These are phyloP conservation scores for Phenganax marumi DNA, from an alignment of 92 coral and sea anemone genomes.

Conservation along the genomic window DNA sequence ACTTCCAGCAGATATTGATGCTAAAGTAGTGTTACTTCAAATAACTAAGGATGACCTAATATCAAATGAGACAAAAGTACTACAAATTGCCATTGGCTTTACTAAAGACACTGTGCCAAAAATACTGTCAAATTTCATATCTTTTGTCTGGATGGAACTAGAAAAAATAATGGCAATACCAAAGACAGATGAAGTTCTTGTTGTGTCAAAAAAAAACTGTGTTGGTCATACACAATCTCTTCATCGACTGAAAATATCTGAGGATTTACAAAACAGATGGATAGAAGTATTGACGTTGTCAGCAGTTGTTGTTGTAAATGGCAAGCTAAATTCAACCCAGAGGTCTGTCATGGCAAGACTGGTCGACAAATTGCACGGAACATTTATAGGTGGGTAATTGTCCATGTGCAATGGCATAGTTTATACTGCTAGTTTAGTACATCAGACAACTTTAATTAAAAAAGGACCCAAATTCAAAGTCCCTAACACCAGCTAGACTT, in stretches of 20 bases:
- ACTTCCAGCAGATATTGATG: conserved; percentile 24
- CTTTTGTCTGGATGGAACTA: conserved; percentile 13
- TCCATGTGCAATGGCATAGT: too few species aligned
- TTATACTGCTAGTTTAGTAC: too few species aligned
- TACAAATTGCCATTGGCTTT: conserved; percentile 19
- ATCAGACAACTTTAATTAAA: too few species aligned
- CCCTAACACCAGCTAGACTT: too few species aligned
- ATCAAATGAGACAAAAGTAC: conserved; percentile 17
- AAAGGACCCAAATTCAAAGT: too few species aligned
- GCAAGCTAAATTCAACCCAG: not conserved
- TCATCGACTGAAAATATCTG: conserved; percentile 40
- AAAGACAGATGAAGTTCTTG: conserved; percentile 13
- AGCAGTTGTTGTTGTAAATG: not conserved
- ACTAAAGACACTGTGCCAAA: not conserved
- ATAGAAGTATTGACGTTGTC: conserved; percentile 31
- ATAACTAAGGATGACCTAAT: conserved; percentile 15
- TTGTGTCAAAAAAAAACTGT: conserved; percentile 40
- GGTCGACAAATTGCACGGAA: conserved; percentile 32
- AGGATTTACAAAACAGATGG: conserved; percentile 29
- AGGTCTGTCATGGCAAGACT: conserved; percentile 37
- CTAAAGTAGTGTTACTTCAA: not conserved
- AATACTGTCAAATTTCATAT: not conserved
- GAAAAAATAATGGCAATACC: conserved; percentile 20
- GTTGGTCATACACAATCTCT: conserved; percentile 44
- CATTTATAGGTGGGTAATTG: conserved; percentile 32